A percentile compares a stretch with the other conserved stretches of the same genome.
These are phyloP conservation scores for Hyalella azteca DNA, from an alignment of 2,888 invertebrate species.

Conservation along the genomic window DNA sequence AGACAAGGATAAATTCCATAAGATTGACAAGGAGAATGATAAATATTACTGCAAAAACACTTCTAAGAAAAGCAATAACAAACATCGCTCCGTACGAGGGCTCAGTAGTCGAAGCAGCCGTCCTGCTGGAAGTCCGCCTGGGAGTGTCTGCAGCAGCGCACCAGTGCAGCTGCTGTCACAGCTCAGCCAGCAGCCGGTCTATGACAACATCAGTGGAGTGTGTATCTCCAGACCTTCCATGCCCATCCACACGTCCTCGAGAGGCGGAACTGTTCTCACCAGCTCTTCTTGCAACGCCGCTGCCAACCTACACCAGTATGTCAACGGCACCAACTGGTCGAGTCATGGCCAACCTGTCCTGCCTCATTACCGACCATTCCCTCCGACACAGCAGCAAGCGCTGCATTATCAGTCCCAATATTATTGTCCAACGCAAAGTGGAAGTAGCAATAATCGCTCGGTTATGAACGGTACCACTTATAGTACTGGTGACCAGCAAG, in stretches of 20 bases:
- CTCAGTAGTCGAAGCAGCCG: not conserved
- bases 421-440: not conserved
- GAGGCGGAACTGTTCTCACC: not conserved
- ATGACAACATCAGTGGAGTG: not conserved
- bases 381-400: not conserved
- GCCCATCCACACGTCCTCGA: not conserved
- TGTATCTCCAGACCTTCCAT: not conserved
- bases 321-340: not conserved
- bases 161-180: not conserved
- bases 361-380: conserved; percentile 14
- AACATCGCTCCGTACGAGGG: conserved; percentile 9
- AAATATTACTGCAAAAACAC: conserved; percentile 21
- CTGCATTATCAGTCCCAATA: conserved; percentile 8
- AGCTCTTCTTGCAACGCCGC: not conserved
- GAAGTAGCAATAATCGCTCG: not conserved
- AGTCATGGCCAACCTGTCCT: not conserved
- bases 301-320: not conserved
- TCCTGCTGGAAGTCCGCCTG: not conserved
- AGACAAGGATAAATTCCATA: conserved; percentile 6
- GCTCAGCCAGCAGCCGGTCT: not conserved
- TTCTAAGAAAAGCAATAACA: conserved; percentile 4
- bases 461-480: not conserved
- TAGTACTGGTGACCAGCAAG: not conserved
- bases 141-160: not conserved
- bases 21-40: conserved; percentile 10